These are phyloP conservation scores for Eutrigla gurnardus DNA, from an alignment of 2,797 vertebrate genomes.

Conservation along the genomic window DNA sequence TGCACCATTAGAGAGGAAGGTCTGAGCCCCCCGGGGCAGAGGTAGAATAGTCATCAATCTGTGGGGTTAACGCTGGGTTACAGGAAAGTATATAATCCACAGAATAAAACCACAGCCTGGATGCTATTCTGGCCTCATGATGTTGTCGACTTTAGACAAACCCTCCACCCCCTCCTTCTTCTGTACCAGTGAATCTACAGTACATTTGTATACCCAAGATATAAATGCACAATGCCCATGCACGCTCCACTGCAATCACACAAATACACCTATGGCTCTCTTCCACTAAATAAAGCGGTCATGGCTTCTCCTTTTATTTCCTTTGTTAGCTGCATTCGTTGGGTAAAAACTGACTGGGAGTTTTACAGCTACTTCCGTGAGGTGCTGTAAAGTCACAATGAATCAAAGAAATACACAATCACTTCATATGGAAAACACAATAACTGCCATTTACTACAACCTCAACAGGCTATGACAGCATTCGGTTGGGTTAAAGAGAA, in stretches of 20 bases:
- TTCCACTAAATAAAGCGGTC: neutral
- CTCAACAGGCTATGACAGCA: neutral
- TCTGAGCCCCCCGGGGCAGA: constrained; percentile 46
- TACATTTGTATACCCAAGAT: constrained; percentile 21
- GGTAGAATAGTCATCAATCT: constrained; percentile 62
- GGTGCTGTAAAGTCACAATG: neutral
- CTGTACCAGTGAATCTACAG: constrained; percentile 9
- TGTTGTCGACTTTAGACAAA: constrained; percentile 4
- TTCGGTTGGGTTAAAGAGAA: neutral
- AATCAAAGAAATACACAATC: neutral
- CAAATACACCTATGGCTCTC: constrained; percentile 36
- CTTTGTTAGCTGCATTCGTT: neutral
- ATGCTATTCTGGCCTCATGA: constrained; percentile 28
- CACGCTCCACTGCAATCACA: constrained; percentile 36
- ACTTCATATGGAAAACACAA: neutral
- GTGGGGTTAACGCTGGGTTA: constrained; percentile 61
- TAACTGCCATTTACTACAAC: neutral
- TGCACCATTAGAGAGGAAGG: constrained; percentile 54
- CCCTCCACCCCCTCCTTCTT: constrained; percentile 20
- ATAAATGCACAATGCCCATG: constrained; percentile 37
- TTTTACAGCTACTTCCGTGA: neutral
- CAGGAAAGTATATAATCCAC: constrained; percentile 46
- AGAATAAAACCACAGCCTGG: constrained; percentile 42
- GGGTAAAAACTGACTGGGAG: no score
- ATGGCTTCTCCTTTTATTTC: constrained; percentile 16